These are phyloP conservation scores for Drosophila miranda DNA, from an alignment of 1,140 invertebrate species.

Conservation along the genomic window DNA sequence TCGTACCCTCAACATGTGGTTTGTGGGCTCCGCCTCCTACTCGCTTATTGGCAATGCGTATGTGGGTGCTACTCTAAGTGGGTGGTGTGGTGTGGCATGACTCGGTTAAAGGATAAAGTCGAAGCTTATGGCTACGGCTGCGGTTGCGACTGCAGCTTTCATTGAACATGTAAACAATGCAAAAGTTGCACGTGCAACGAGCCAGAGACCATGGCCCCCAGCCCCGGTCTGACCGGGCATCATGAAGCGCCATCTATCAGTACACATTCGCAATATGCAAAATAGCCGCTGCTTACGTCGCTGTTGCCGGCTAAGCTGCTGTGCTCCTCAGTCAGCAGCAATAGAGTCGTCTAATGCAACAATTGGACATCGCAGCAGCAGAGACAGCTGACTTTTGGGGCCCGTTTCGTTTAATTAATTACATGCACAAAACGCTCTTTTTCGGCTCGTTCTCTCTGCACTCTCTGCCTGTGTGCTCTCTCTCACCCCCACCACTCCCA, in stretches of 20 bases:
- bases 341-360: conserved; percentile 63
- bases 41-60: conserved; percentile 49
- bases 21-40: conserved; percentile 18
- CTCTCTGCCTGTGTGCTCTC: neutral
- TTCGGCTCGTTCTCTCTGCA: conserved; percentile 40
- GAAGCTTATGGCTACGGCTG: conserved; percentile 15
- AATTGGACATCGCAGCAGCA: conserved; percentile 56
- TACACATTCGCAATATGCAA: conserved; percentile 77
- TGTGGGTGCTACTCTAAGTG: conserved; percentile 25
- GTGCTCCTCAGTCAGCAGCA: neutral
- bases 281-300: conserved; percentile 49
- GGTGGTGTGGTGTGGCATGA: conserved; percentile 27
- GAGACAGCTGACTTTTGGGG: conserved; percentile 73
- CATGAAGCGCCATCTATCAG: conserved; percentile 76
- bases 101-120: conserved; percentile 53
- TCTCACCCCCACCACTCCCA: neutral
- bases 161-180: conserved; percentile 73
- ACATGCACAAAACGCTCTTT: conserved; percentile 57
- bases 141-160: conserved; percentile 32
- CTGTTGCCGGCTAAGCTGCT: conserved; percentile 45
- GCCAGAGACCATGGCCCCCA: conserved; percentile 1
- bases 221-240: conserved; percentile 30
- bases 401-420: conserved; percentile 67
- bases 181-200: conserved; percentile 71
- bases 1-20: conserved; percentile 71